Percentiles rank a stretch among this genome's conserved stretches.
These are phyloP conservation scores for Nebria salina DNA, from an alignment of 2,888 invertebrate genomes.

Conservation along the genomic window DNA sequence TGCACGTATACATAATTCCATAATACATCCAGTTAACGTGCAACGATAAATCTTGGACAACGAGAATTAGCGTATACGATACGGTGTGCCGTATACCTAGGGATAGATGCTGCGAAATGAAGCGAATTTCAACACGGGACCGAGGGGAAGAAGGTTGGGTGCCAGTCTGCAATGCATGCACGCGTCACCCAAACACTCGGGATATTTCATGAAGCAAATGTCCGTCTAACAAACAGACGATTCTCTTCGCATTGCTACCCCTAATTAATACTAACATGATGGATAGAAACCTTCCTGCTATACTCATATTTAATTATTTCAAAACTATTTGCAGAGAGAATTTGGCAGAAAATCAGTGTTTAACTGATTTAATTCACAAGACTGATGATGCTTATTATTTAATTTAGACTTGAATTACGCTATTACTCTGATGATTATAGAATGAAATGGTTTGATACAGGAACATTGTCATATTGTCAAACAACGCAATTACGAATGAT, in stretches of 20 bases:
- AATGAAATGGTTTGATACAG: too few species aligned
- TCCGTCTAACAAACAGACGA: conserved; percentile 16
- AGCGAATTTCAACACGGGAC: conserved; percentile 5
- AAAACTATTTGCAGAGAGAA: not conserved
- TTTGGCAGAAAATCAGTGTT: too few species aligned
- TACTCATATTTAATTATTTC: not conserved
- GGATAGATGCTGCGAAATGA: not conserved
- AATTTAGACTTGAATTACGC: too few species aligned
- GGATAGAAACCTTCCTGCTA: not conserved
- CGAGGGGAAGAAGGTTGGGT: not conserved
- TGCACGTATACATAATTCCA: conserved; percentile 50
- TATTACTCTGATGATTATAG: too few species aligned
- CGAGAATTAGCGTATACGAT: conserved; percentile 30
- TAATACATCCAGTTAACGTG: conserved; percentile 50
- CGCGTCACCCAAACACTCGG: conserved; percentile 10
- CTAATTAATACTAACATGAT: conserved; percentile 29
- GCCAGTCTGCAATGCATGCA: conserved; percentile 2
- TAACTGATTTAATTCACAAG: too few species aligned
- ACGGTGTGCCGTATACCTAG: not conserved
- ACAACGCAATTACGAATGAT: too few species aligned
- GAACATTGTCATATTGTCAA: too few species aligned
- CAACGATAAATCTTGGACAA: conserved; percentile 47
- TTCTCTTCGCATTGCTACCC: not conserved
- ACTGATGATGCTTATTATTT: too few species aligned
- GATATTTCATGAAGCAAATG: not conserved